phyloP scores from a whole-genome alignment of 2,888 invertebrate genomes.

The Aelia acuminata region DNA sequence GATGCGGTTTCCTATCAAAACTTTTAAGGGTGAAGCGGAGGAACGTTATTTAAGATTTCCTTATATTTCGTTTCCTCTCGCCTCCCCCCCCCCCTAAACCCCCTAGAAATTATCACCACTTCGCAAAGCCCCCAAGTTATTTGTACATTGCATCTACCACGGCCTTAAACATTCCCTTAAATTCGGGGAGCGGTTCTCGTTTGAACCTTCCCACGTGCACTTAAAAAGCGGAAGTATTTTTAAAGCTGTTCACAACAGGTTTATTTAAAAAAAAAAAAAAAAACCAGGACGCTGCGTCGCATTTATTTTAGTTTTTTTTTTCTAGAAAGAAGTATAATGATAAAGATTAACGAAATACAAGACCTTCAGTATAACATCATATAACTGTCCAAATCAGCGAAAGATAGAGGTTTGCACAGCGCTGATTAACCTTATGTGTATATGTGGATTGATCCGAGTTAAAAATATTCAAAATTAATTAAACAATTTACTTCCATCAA shows the following conservation, averaged over 20 bases:
- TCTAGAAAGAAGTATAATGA: too few relatives aligned
- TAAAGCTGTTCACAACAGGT: neutral
- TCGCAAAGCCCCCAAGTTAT: conserved; percentile 13
- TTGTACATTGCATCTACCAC: conserved; percentile 22
- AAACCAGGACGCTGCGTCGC: too few relatives aligned
- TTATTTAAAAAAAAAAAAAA: too few relatives aligned
- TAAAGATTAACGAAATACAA: too few relatives aligned
- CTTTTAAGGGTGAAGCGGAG: conserved; percentile 23
- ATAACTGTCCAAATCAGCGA: too few relatives aligned
- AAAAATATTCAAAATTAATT: too few relatives aligned
- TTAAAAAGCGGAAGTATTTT: neutral
- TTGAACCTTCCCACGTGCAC: neutral
- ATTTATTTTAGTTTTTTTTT: too few relatives aligned
- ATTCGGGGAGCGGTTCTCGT: neutral
- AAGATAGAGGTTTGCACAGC: too few relatives aligned
- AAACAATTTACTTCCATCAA: too few relatives aligned
- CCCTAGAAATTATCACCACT: neutral
- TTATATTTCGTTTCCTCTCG: neutral
- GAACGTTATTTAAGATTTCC: conserved; percentile 22
- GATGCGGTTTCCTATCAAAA: neutral
- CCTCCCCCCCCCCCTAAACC: neutral
- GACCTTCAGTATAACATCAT: too few relatives aligned
- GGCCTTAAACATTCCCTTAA: conserved; percentile 23
- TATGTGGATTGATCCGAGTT: too few relatives aligned
- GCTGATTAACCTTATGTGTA: too few relatives aligned